Base-by-base conservation (phyloP, 2,888 invertebrate species). In the Orchesella flavescens region DNA sequence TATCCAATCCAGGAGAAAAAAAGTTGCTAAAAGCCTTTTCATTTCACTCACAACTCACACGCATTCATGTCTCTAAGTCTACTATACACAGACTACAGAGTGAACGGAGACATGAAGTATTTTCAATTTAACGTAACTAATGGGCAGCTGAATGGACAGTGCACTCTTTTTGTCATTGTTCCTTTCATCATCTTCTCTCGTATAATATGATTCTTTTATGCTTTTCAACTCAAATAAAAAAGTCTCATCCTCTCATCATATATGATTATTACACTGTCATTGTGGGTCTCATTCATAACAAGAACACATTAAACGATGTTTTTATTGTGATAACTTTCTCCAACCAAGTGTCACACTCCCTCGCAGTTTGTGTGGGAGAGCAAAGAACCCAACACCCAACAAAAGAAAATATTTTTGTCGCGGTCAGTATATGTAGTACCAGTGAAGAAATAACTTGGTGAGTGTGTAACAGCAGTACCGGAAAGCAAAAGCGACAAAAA, bases 71-170 rank as follows among this genome's bases (percentile, higher is more conserved):
- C 1, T 13, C 17, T 23, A 24, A 7, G 17, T 61, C 4, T 24
- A 34, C 63, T 1, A 23, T 1, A 12, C 34, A 34, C 24, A 57
- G 24, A 69, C 53, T 21, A n/a, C 55, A n/a, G 55, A 55, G 17
- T 49, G 10, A 49, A n/a, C 49, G 17, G 34, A 49, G 53, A 71
- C 12, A 49, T 49, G 49, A n/a, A 49, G 49, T 12, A n/a, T 49
- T 15, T 21, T 74, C 49, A 23, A 63, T 63, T 21, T 63, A 46
- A 74, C 61, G 61, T 74, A 74, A 74, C 63, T 74, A 74, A 74
- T 74, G 74, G 74, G 15, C 74, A 63, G 44, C 15, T 19, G 63
- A 63, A 74, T 34, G 74, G 63, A 63, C 74, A 74, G 44, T 44
- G 19, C 73, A 53, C 73, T 17, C 17, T 68, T 68, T 49, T 49